phyloP scores from a whole-genome alignment of 2,888 invertebrate species.

The Drosophila kanekoi region DNA sequence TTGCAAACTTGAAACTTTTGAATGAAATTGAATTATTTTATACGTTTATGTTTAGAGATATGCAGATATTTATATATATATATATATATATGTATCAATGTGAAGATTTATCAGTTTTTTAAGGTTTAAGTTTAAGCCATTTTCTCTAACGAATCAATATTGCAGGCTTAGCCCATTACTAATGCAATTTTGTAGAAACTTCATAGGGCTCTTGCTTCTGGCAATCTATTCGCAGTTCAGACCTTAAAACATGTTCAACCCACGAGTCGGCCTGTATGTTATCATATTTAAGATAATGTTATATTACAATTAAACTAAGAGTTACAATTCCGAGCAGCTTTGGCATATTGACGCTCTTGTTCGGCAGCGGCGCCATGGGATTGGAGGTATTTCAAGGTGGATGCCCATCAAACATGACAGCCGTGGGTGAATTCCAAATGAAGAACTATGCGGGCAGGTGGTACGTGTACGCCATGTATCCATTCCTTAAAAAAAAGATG shows the following conservation, averaged over 20 bases:
- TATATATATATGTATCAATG: too few species aligned
- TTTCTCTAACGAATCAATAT: conserved; percentile 10
- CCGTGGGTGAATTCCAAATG: conserved; percentile 37
- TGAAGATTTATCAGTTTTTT: too few species aligned
- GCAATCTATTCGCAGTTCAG: background rate
- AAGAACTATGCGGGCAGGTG: conserved; percentile 32
- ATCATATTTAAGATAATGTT: background rate
- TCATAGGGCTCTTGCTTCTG: background rate
- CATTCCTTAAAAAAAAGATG: accelerated
- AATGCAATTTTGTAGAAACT: background rate
- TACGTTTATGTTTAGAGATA: too few species aligned
- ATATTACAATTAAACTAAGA: background rate
- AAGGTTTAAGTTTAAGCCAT: background rate
- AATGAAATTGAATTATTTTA: too few species aligned
- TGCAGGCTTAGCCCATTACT: background rate
- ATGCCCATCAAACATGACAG: conserved; percentile 37
- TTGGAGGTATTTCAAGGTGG: background rate
- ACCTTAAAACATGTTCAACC: conserved; percentile 22
- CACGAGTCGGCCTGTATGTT: conserved; percentile 14
- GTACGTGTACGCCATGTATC: conserved; percentile 33
- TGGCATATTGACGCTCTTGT: conserved; percentile 7
- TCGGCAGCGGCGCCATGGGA: background rate
- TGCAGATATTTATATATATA: too few species aligned
- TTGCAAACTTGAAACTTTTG: too few species aligned
- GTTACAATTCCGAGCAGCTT: background rate